Base-by-base conservation (phyloP, 2,113 vertebrate genomes). In the Alexandromys fortis region DNA sequence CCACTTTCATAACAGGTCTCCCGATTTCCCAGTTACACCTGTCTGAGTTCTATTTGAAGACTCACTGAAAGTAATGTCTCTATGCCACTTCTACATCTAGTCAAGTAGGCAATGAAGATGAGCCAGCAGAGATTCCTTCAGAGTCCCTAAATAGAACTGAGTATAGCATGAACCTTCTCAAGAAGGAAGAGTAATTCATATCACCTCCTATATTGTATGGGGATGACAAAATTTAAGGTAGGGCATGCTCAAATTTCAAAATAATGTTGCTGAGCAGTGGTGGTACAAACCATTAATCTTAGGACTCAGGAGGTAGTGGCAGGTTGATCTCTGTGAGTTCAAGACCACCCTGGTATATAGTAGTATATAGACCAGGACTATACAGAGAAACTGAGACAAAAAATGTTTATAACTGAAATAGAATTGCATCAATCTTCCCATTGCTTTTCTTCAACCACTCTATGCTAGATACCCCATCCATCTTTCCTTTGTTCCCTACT, bases 151-250 rank as follows among this genome's bases (percentile, higher is more conserved):
- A 21, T 11, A 79, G 10, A 92, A 5, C 16, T n/a, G 26, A 75
- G 28, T 42, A 3, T 1, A 38, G 1, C 13, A 68, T 3, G 0
- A 49, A 17, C 0, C 4, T 52, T 63, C 45, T 47, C 2, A 1
- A 83, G 5, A 47, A 82, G 28, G n/a, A 88, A 13, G 28, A 1
- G 3, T 0, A 91, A 2, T 8, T 77, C 22, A 1, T 13, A 5
- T 42, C 61, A 78, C 45, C 77, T 92, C 21, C 14, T 19, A 49
- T 86, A 45, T 26, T 22, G 42, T 81, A 10, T 4, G 6, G 22
- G 8, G 16, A 30, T 70, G 16, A 91, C 3, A 42, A 63, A 91
- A 93, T 17, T 75, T 47, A 38, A 1, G 12, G 8, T 79, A 63
- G 0, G 70, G 12, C 2, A 21, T 28, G 22, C 24, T 77, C 9